Evolutionary conservation across 2,113 vertebrate species (phyloP), one percentile per base, ranked within the genome.

Genomic region (Percopsis transmontana): DNA sequence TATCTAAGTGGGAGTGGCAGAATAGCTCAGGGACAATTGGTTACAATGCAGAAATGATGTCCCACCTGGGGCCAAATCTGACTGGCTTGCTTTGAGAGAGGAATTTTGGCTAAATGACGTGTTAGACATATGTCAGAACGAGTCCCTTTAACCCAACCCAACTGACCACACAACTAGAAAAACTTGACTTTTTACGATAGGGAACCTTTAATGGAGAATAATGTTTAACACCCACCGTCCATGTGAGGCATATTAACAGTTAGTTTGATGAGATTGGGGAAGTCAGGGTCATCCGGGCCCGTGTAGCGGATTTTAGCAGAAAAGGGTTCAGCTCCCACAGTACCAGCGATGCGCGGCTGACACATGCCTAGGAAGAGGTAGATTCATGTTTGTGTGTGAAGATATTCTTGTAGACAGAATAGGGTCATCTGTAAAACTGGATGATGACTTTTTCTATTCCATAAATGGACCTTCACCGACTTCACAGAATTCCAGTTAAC

Each of bases 201-300:
- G 2, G 5, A 7, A 33, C 45, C n/a, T 11, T 47, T 2, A 5
- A 18, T 54, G 38, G 9, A 21, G 20, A 8, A 27, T 18, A 23
- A 9, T 3, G 39, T 62, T n/a, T 7, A 3, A 19, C 3, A 13
- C 79, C 84, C 69, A 93, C 93, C 91, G 55, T 94, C 93, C 88
- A 92, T 91, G 81, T 94, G 92, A 53, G 92, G 91, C 91, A 94
- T 92, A 42, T 82, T 92, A 66, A 94, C 72, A 1, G 84, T 94
- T 42, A 93, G 79, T 67, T 85, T 90, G 70, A 94, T 91, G 68
- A 95, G 89, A 72, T 86, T 94, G 33, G 90, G 88, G 63, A 90
- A 89, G 73, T 93, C 91, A 2, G 88, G 87, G 72, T 94, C 91
- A 38, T 93, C 90, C 7, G 93, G 88, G 24, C 92, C 91, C 0